phyloP scores from a whole-genome alignment of 2,797 vertebrate species.

The Spinus olivaceus region DNA sequence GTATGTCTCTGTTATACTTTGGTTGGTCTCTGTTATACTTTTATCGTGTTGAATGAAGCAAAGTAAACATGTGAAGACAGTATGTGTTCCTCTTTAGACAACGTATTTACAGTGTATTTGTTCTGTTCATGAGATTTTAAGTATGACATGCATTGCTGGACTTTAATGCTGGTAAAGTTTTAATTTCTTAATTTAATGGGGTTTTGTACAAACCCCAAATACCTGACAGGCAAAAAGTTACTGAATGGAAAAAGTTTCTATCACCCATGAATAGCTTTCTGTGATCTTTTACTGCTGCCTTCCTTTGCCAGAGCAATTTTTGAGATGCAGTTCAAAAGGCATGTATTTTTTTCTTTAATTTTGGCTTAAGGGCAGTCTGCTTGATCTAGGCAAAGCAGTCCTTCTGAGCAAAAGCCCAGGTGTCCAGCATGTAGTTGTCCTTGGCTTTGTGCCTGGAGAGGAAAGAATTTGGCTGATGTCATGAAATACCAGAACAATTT shows the following conservation, averaged over 20 bases:
- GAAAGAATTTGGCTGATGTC: constrained; percentile 83
- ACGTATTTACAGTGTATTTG: background rate
- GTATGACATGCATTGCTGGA: background rate
- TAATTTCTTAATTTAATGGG: background rate
- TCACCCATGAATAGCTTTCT: background rate
- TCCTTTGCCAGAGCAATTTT: background rate
- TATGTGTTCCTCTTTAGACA: background rate
- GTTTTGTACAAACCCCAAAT: background rate
- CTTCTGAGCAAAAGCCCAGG: constrained; percentile 62
- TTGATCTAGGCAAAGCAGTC: background rate
- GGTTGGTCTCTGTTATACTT: background rate
- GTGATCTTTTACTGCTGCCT: background rate
- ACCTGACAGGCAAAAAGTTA: background rate
- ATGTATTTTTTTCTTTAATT: background rate
- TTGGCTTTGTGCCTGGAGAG: constrained; percentile 73
- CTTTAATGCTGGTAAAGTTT: background rate
- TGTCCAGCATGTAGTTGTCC: constrained; percentile 69
- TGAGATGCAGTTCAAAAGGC: background rate
- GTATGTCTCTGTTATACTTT: constrained; percentile 21
- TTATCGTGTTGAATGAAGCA: background rate
- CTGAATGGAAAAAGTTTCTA: background rate
- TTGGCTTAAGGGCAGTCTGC: background rate
- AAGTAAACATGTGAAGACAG: background rate
- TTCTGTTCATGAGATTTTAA: background rate
- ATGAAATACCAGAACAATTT: constrained; percentile 80